Base-by-base conservation (phyloP, 2,113 vertebrate species). In the Climacteris rufus region DNA sequence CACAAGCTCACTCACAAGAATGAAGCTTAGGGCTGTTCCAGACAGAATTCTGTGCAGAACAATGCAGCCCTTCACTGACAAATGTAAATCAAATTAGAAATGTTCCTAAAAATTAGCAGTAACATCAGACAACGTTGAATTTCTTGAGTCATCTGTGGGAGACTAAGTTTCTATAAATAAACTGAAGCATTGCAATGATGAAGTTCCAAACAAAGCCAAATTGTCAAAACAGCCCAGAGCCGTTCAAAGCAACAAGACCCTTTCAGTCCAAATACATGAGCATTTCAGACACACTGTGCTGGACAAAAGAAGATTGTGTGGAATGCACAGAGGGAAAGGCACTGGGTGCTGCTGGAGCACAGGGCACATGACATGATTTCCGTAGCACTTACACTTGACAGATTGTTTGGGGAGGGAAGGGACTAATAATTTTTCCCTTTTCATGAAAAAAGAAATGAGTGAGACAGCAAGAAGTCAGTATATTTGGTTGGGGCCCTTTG, bases 161-260 rank as follows among this genome's bases (percentile, higher is more conserved):
- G 57, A 93, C 4, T 3, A 27, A 70, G 68, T 79, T 61, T 74
- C 83, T 74, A 83, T 90, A 95, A 92, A 95, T 85, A 90, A 93
- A 82, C 69, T 2, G 39, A 92, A 82, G 57, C 65, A 64, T 6
- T 83, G 87, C 64, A 45, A 4, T 37, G 85, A 88, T 70, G 50
- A 65, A 80, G 77, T 82, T 89, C 83, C 83, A 87, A 85, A 94
- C 92, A 95, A 94, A 96, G 70, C 28, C 81, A 89, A 93, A 95
- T 78, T 87, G 66, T 95, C 91, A 92, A 87, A 96, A 93, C n/a
- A 84, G 59, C 84, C 83, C 40, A 40, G 80, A 88, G 83, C 65
- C 45, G 74, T 87, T 91, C 66, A 79, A 61, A 94, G 90, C 69
- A 91, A 68, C 49, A 66, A 33, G 66, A 64, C 49, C 60, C 77